Evolutionary conservation across 2,888 invertebrate species (phyloP).

Genomic region (Sphaerophoria taeniata): DNA sequence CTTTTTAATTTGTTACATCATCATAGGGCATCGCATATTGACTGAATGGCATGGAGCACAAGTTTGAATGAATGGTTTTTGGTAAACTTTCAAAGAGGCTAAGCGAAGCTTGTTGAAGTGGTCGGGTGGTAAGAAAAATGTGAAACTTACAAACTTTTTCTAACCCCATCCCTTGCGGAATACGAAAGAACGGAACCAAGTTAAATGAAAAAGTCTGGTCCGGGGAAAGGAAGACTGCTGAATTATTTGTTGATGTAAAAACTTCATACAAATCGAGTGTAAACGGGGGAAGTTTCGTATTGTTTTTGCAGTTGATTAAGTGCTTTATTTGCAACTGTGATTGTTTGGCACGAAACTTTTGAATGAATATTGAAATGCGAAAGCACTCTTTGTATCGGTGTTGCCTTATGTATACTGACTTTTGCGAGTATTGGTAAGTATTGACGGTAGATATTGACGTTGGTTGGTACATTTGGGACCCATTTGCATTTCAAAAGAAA

Average conservation of each 20-base stretch:
- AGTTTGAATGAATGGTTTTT: conserved; percentile 60
- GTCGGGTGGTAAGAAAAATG: conserved; percentile 26
- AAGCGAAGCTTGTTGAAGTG: no score
- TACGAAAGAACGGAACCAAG: conserved; percentile 31
- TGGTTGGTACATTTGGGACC: neutral
- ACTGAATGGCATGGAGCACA: conserved; percentile 8
- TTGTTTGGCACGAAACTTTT: conserved; percentile 51
- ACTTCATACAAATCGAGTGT: conserved; percentile 63
- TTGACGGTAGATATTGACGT: neutral
- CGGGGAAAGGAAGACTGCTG: neutral
- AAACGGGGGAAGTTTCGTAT: conserved; percentile 66
- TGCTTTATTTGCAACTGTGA: conserved; percentile 73
- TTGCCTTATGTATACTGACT: neutral
- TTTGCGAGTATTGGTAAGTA: neutral
- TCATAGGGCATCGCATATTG: conserved; percentile 16
- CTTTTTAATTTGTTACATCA: conserved; percentile 69
- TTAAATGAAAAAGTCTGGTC: conserved; percentile 42
- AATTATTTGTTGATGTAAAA: conserved; percentile 69
- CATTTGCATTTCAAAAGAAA: conserved; percentile 42
- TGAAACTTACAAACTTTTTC: conserved; percentile 38
- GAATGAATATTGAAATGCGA: conserved; percentile 62
- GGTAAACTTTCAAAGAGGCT: conserved; percentile 14
- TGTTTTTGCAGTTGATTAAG: conserved; percentile 71
- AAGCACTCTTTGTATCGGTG: conserved; percentile 17
- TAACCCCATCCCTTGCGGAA: neutral